phyloP scores from a whole-genome alignment of 2,113 vertebrate genomes.

The Trichechus manatus region DNA sequence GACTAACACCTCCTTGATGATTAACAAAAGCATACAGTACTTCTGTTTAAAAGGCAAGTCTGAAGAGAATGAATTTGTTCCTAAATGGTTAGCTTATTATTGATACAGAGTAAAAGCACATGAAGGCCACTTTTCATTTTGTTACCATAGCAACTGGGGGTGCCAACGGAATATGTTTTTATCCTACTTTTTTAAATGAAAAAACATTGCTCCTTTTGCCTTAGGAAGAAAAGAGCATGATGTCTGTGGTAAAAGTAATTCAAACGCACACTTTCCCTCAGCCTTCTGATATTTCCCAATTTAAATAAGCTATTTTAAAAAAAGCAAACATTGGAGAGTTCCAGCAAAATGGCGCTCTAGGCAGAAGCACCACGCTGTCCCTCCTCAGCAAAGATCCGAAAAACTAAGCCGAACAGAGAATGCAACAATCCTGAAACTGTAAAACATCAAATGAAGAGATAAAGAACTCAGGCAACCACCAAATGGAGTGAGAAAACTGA shows the following conservation, averaged over 20 bases:
- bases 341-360: too few species aligned
- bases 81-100: slow-evolving; percentile 74
- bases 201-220: slow-evolving; percentile 66
- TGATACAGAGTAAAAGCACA: slow-evolving; percentile 74
- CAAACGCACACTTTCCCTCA: slow-evolving; percentile 20
- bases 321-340: background rate
- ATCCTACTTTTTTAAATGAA: slow-evolving; percentile 72
- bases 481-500: too few species aligned
- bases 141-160: slow-evolving; percentile 74
- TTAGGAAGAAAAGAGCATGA: slow-evolving; percentile 59
- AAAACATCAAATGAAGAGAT: too few species aligned
- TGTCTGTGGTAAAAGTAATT: slow-evolving; percentile 64
- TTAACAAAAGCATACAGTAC: slow-evolving; percentile 11
- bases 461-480: too few species aligned
- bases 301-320: background rate
- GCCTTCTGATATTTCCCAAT: slow-evolving; percentile 38
- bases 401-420: too few species aligned
- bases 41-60: slow-evolving; percentile 50
- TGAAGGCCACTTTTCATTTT: slow-evolving; percentile 77
- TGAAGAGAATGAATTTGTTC: slow-evolving; percentile 63
- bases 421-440: too few species aligned
- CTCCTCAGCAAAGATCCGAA: too few species aligned
- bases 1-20: slow-evolving; percentile 26
- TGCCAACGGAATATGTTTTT: slow-evolving; percentile 40
- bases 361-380: too few species aligned